Evolutionary conservation across 2,797 vertebrate species (phyloP).

Genomic region (Halcyon badia): DNA sequence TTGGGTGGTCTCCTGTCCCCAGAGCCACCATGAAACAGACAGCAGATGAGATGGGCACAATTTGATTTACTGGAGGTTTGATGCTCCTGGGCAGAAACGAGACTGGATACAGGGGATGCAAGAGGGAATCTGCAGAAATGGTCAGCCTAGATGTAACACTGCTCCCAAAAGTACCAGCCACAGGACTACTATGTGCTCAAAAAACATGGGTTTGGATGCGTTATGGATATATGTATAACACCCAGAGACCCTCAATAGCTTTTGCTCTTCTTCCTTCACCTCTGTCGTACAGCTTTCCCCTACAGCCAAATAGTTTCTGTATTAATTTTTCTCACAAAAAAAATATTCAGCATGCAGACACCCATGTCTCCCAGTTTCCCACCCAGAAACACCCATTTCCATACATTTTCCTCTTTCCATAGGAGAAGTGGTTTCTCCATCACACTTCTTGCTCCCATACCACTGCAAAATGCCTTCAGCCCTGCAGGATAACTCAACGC

Average conservation of each 20-base stretch:
- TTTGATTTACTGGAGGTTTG: neutral
- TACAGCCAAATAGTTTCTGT: neutral
- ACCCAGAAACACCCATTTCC: neutral
- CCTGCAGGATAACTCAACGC: neutral
- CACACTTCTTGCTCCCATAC: neutral
- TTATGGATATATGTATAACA: accelerated
- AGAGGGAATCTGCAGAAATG: neutral
- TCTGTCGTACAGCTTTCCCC: neutral
- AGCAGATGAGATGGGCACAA: neutral
- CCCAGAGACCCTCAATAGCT: neutral
- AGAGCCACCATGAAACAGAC: neutral
- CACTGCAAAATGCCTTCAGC: neutral
- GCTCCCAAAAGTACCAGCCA: neutral
- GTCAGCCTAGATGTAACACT: neutral
- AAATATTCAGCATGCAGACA: neutral
- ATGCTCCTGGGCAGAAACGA: neutral
- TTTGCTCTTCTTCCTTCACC: neutral
- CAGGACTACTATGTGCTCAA: neutral
- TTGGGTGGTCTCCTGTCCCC: neutral
- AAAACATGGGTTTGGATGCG: neutral
- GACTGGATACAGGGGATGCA: neutral
- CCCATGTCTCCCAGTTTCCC: neutral
- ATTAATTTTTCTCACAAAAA: neutral
- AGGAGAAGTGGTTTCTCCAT: neutral
- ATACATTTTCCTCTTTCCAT: neutral